phyloP scores from a whole-genome alignment of 2,113 vertebrate genomes.

The Rynchops niger region DNA sequence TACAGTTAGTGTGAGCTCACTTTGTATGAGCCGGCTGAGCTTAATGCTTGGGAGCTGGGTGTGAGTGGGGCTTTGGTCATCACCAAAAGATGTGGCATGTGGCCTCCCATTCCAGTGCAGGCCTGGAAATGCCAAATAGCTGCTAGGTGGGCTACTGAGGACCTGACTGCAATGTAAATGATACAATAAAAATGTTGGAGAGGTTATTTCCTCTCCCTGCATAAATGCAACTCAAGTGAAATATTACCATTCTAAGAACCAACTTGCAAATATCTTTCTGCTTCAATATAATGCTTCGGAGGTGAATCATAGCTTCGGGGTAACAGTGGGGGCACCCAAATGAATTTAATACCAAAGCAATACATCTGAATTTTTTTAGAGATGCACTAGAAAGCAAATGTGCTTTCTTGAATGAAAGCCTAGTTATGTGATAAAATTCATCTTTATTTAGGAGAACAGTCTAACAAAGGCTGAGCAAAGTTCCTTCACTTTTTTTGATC shows the following conservation, averaged over 20 bases:
- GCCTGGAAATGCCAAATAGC: background rate
- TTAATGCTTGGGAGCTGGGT: background rate
- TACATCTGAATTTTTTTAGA: slow-evolving; percentile 2
- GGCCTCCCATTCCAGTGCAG: background rate
- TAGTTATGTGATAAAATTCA: background rate
- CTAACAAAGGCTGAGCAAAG: background rate
- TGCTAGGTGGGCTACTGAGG: background rate
- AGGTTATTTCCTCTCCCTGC: background rate
- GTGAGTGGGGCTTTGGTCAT: background rate
- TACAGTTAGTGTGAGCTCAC: background rate
- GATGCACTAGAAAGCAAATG: background rate
- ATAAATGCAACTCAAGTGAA: background rate
- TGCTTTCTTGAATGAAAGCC: background rate
- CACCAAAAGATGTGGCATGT: background rate
- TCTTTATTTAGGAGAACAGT: background rate
- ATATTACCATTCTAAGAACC: background rate
- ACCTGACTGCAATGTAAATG: background rate
- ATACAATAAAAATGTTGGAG: background rate
- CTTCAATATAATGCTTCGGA: background rate
- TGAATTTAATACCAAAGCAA: background rate
- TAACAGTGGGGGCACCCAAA: background rate
- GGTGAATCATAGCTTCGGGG: background rate
- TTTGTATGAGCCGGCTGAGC: background rate
- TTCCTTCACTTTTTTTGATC: background rate
- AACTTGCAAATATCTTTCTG: background rate